phyloP scores from a whole-genome alignment of 1,140 invertebrate genomes.

The Eumaeus atala region DNA sequence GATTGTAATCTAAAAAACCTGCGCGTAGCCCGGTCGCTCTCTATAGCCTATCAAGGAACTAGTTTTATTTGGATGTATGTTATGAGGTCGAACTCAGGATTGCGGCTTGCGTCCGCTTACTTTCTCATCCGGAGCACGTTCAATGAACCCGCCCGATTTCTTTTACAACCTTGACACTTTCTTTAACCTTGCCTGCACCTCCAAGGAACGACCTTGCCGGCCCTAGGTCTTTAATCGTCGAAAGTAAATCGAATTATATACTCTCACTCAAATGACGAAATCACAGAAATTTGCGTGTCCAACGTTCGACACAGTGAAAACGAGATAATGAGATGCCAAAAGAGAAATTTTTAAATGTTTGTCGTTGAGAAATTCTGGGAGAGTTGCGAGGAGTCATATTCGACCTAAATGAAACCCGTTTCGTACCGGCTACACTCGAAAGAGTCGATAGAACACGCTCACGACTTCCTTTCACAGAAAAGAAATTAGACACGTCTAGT shows the following conservation, averaged over 20 bases:
- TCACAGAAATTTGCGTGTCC: conserved; percentile 50
- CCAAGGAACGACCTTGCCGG: conserved; percentile 50
- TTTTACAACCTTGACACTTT: conserved; percentile 71
- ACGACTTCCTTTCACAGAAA: conserved; percentile 37
- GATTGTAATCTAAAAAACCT: conserved; percentile 38
- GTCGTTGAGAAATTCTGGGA: conserved; percentile 64
- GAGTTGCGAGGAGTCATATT: conserved; percentile 55
- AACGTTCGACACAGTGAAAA: conserved; percentile 62
- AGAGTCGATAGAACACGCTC: conserved; percentile 24
- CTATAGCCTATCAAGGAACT: conserved; percentile 43
- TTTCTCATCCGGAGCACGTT: conserved; percentile 57
- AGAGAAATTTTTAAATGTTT: conserved; percentile 72
- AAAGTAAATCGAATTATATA: conserved; percentile 61
- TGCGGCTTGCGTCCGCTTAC: conserved; percentile 46
- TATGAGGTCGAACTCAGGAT: conserved; percentile 51
- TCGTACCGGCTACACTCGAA: conserved; percentile 39
- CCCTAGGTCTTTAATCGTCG: conserved; percentile 28
- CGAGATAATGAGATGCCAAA: conserved; percentile 69
- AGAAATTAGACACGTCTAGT: conserved; percentile 24
- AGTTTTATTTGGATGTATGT: conserved; percentile 56
- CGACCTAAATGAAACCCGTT: conserved; percentile 65
- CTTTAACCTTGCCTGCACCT: conserved; percentile 53
- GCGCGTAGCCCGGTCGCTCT: conserved; percentile 24
- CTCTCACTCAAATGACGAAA: conserved; percentile 63
- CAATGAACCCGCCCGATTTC: conserved; percentile 64